Base-by-base conservation (phyloP, 2,888 invertebrate species). In the Julus scandinavius region DNA sequence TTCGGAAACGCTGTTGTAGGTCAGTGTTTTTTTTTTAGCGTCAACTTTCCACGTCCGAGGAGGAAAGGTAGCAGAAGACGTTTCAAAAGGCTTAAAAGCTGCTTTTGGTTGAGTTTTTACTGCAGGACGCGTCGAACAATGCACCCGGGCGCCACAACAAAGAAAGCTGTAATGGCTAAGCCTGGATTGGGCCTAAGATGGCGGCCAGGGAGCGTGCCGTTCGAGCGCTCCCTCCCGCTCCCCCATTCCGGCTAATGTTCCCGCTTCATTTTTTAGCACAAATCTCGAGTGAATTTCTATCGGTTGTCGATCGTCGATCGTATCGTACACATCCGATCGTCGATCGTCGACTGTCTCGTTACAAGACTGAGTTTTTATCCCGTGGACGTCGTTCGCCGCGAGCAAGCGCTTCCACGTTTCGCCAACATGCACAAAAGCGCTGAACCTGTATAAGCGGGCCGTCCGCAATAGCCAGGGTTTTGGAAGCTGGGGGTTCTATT, bases 391-490 rank as follows among this genome's bases (percentile, higher is more conserved):
- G 45, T 49, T 3, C 17, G 4, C 49, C 11, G 17, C n/a, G 0
- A 85, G n/a, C 20, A 7, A 85, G 85, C 49, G 85, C 49, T 85
- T 85, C 85, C 85, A 85, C 85, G 85, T 85, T 85, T 85, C 50
- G 80, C 72, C 45, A 87, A 45, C 87, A 45, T 29, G 45, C 85
- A 85, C 50, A 85, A 85, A 85, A 85, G 85, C 85, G 85, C 85
- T 49, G 49, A 50, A 85, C 87, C 87, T 87, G 87, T 80, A 45
- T 87, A 87, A 87, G 80, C 72, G 11, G 87, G 63, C 38, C 87
- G 87, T 80, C 87, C 87, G 87, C 80, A 87, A 72, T 87, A 87
- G 41, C 38, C 87, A 72, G 87, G 87, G 11, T 87, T 85, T 50
- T 17, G 50, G 45, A 29, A 20, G 50, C 85, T 85, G 50, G 87